Evolutionary conservation across 2,888 invertebrate genomes (phyloP).

Genomic region (Dynastes maya): DNA sequence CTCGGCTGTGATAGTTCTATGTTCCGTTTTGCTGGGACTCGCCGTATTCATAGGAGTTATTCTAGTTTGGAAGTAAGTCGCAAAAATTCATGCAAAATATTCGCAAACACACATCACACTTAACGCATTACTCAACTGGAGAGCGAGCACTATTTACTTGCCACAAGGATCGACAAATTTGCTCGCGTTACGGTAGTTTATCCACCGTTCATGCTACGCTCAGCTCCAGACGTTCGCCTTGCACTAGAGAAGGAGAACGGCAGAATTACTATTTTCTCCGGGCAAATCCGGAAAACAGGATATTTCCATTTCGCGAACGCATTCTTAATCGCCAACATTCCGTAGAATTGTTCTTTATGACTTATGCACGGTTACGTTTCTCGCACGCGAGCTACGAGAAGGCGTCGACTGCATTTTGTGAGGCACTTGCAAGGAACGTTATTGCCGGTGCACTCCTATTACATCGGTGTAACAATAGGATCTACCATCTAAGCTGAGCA

Average conservation of each 20-base stretch:
- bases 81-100: constrained; percentile 21
- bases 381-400: neutral
- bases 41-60: constrained; percentile 86
- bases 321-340: constrained; percentile 31
- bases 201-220: neutral
- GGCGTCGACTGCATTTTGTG: neutral
- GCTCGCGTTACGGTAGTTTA: neutral
- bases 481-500: neutral
- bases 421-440: neutral
- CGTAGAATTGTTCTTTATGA: constrained; percentile 37
- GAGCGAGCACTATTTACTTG: constrained; percentile 8
- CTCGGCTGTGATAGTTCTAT: constrained; percentile 87
- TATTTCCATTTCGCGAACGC: constrained; percentile 30
- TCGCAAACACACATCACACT: neutral
- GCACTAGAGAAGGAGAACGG: neutral
- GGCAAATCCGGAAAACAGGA: constrained; percentile 23
- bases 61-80: constrained; percentile 89
- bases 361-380: constrained; percentile 19
- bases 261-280: constrained; percentile 2
- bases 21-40: constrained; percentile 84
- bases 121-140: neutral
- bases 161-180: neutral
- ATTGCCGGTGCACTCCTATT: neutral
- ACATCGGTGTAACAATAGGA: neutral
- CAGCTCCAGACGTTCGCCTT: neutral